These are phyloP conservation scores for Rhinogobius similis DNA, from an alignment of 2,113 vertebrate genomes.

Conservation along the genomic window DNA sequence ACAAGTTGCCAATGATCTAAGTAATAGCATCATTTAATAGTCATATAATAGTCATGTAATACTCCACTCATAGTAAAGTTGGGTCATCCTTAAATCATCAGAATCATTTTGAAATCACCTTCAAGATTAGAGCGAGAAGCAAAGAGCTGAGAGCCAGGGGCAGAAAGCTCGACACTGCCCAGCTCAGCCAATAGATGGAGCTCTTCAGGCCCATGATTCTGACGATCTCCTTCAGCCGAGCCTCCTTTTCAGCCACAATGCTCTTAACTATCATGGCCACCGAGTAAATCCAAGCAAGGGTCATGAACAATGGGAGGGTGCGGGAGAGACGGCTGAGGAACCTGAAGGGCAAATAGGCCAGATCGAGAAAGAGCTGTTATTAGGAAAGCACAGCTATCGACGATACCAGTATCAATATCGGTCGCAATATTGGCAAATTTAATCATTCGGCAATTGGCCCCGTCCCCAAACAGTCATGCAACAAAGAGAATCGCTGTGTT, in stretches of 20 bases:
- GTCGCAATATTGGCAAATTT: too few relatives aligned
- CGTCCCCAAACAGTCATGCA: too few relatives aligned
- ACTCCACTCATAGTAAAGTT: slow-evolving; percentile 40
- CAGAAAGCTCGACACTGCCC: slow-evolving; percentile 87
- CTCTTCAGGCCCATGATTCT: slow-evolving; percentile 91
- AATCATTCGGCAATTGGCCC: too few relatives aligned
- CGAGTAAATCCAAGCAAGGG: slow-evolving; percentile 94
- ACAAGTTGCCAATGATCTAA: not conserved
- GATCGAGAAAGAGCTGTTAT: slow-evolving; percentile 15
- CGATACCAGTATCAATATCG: too few relatives aligned
- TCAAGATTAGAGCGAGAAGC: slow-evolving; percentile 86
- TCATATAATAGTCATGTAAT: not conserved
- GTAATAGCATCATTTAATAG: slow-evolving; percentile 2
- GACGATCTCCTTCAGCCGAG: slow-evolving; percentile 92
- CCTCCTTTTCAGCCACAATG: slow-evolving; percentile 94
- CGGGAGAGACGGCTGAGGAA: slow-evolving; percentile 87
- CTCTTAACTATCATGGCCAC: slow-evolving; percentile 93
- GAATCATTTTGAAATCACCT: slow-evolving; percentile 83
- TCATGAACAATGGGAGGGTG: slow-evolving; percentile 93
- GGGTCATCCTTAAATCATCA: slow-evolving; percentile 52
- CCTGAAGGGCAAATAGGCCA: slow-evolving; percentile 68
- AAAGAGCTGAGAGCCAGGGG: slow-evolving; percentile 87
- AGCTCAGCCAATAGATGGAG: slow-evolving; percentile 92
- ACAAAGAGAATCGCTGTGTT: too few relatives aligned
- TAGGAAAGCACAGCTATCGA: too few relatives aligned